A percentile compares a stretch with the other conserved stretches of the same genome.
phyloP scores from a whole-genome alignment of 2,888 invertebrate genomes.

The Lepas anatifera region DNA sequence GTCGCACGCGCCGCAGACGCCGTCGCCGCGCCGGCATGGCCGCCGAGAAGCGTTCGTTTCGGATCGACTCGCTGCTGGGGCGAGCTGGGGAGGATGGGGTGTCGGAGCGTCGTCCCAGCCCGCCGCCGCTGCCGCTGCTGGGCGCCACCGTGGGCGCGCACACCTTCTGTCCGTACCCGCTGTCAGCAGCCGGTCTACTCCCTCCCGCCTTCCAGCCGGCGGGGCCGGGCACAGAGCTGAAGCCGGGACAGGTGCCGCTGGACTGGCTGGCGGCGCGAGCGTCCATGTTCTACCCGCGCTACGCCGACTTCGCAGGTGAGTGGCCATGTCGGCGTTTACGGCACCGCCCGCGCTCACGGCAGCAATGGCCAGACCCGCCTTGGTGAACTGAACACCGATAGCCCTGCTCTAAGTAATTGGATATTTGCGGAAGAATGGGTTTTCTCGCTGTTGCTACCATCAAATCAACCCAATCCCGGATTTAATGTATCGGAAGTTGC shows the following conservation, averaged over 20 bases:
- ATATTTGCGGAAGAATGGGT: no score
- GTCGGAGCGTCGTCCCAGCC: not conserved
- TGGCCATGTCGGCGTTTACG: no score
- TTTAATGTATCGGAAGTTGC: no score
- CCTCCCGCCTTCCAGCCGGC: not conserved
- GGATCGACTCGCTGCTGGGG: conserved; percentile 24
- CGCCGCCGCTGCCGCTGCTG: not conserved
- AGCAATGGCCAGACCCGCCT: no score
- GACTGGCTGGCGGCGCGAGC: not conserved
- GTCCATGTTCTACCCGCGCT: conserved; percentile 5
- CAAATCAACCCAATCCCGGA: no score
- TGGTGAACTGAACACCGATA: no score
- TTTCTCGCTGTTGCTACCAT: no score
- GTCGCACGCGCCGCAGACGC: no score
- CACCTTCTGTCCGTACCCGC: not conserved
- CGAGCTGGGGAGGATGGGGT: conserved; percentile 17
- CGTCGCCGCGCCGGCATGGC: not conserved
- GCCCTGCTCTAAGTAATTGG: no score
- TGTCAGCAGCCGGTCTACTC: not conserved
- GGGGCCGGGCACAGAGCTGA: not conserved
- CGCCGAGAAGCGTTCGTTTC: conserved; percentile 22
- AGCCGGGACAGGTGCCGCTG: not conserved
- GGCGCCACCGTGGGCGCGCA: not conserved
- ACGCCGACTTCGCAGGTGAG: conserved; percentile 6
- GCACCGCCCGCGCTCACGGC: no score